phyloP scores from a whole-genome alignment of 2,113 vertebrate species.

The Chinchilla lanigera region DNA sequence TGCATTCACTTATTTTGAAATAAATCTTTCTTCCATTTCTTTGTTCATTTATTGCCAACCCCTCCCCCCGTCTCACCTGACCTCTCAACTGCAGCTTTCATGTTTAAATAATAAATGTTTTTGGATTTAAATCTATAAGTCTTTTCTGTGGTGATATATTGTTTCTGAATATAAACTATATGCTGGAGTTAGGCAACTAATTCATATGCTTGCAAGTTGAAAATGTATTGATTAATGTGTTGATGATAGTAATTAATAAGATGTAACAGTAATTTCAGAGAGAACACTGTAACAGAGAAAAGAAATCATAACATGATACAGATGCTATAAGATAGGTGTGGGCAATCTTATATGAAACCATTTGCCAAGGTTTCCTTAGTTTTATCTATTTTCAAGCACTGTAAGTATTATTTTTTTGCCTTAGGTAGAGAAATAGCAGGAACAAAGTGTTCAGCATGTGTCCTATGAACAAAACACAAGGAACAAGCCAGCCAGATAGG shows the following conservation, averaged over 20 bases:
- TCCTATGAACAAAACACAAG: background rate
- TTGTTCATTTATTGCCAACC: slow-evolving; percentile 3
- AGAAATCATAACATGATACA: background rate
- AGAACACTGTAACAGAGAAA: background rate
- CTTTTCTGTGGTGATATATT: background rate
- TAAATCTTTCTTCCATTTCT: slow-evolving; percentile 55
- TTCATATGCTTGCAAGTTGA: background rate
- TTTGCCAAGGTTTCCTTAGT: background rate
- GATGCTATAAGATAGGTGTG: background rate
- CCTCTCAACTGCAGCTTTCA: background rate
- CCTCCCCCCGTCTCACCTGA: background rate
- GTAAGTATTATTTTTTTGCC: background rate
- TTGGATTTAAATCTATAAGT: slow-evolving; percentile 37
- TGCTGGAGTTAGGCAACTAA: background rate
- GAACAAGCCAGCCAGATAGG: background rate
- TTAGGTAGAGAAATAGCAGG: background rate
- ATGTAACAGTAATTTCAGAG: background rate
- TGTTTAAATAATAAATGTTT: slow-evolving; percentile 54
- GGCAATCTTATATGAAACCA: background rate
- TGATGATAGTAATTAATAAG: background rate
- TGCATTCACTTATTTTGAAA: slow-evolving; percentile 78
- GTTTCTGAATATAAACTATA: background rate
- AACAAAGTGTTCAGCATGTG: background rate
- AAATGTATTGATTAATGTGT: background rate
- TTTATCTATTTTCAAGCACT: background rate